phyloP scores from a whole-genome alignment of 2,113 vertebrate species.

The Glareola pratincola region DNA sequence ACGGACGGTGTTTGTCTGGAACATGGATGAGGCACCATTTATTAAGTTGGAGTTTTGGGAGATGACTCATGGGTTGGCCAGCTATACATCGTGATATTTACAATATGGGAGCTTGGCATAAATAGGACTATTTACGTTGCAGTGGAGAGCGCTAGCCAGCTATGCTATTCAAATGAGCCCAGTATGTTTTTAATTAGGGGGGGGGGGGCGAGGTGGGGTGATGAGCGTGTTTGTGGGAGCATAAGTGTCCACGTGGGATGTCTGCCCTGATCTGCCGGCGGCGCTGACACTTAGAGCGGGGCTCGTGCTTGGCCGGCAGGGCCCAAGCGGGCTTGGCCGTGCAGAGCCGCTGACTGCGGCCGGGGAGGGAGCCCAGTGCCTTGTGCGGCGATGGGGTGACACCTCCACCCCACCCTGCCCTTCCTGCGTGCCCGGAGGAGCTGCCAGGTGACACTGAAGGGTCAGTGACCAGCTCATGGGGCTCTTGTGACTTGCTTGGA shows the following conservation, averaged over 20 bases:
- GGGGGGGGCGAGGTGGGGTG: background rate
- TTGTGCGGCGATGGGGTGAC: background rate
- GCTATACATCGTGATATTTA: conserved; percentile 64
- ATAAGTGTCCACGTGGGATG: background rate
- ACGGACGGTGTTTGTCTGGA: conserved; percentile 1
- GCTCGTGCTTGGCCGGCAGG: background rate
- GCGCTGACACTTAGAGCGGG: fast-evolving
- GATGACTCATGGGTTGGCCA: conserved; percentile 67
- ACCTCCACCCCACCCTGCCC: background rate
- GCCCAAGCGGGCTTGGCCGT: fast-evolving
- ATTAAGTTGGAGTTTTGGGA: conserved; percentile 65
- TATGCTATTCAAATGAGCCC: conserved; percentile 30
- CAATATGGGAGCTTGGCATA: conserved; percentile 66
- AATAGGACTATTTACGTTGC: conserved; percentile 62
- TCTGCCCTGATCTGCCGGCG: background rate
- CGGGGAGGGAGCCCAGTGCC: fast-evolving
- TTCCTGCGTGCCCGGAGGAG: fast-evolving
- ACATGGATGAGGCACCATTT: conserved; percentile 47
- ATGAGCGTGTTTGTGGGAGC: conserved; percentile 26
- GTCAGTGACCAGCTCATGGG: fast-evolving
- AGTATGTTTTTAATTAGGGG: conserved; percentile 57
- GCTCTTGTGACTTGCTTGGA: fast-evolving
- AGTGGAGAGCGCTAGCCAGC: conserved; percentile 22
- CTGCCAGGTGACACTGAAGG: fast-evolving
- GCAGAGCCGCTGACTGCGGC: fast-evolving